These are phyloP conservation scores for Plumapathes pennacea DNA, from an alignment of 92 coral and sea anemone species.

Conservation along the genomic window DNA sequence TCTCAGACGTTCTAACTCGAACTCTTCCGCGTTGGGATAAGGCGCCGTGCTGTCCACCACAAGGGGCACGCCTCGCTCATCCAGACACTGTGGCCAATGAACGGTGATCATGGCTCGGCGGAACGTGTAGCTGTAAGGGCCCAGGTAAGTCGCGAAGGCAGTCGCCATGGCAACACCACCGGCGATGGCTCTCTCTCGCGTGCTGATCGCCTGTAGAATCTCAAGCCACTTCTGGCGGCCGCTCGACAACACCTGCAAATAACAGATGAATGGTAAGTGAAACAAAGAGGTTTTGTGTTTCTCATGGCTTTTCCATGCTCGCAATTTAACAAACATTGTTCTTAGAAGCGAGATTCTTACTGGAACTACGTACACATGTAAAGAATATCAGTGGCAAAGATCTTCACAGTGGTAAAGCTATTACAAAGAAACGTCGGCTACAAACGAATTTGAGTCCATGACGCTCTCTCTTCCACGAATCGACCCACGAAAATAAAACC, in stretches of 20 bases:
- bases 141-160: slow-evolving; percentile 95
- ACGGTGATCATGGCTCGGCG: slow-evolving; percentile 89
- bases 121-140: slow-evolving; percentile 90
- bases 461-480: background rate
- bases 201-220: slow-evolving; percentile 76
- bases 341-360: background rate
- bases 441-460: background rate
- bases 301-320: too few species aligned
- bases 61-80: slow-evolving; percentile 94
- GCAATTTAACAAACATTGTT: background rate
- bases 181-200: slow-evolving; percentile 82
- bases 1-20: slow-evolving; percentile 29
- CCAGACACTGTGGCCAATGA: slow-evolving; percentile 90
- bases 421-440: too few species aligned
- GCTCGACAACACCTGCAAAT: slow-evolving; percentile 80
- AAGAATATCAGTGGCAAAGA: too few species aligned
- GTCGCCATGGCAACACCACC: slow-evolving; percentile 98
- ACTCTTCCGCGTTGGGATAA: slow-evolving; percentile 52
- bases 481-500: too few species aligned
- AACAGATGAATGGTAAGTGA: too few species aligned
- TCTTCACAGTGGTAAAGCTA: too few species aligned
- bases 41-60: slow-evolving; percentile 74
- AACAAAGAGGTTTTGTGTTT: too few species aligned
- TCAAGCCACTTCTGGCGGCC: slow-evolving; percentile 95
- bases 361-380: background rate